Base-by-base conservation (phyloP, 2,888 invertebrate genomes). In the Thecophora atra region DNA sequence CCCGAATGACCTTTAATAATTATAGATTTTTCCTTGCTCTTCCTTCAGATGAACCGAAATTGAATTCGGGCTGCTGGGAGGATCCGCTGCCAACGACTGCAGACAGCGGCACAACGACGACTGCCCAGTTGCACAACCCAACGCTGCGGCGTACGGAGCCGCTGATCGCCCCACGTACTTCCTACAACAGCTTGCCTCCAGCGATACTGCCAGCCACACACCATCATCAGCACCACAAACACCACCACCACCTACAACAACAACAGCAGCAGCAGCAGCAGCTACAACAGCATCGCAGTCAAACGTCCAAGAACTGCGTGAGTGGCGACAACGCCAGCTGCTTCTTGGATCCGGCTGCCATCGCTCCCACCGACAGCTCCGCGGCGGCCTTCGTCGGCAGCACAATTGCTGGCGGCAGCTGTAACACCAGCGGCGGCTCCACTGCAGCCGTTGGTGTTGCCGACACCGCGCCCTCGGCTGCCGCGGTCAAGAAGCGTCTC, bases 61-160 rank as follows among this genome's bases (percentile, higher is more conserved):
- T 92, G 86, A 90, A 90, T 85, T 91, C 93, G 76, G 91, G 92
- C 86, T 91, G 92, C 84, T 93, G 93, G 93, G 93, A 94, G 88
- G 93, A 93, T 87, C 88, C 90, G 65, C 73, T 82, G 65, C 80
- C 82, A 58, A 6, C 75, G 77, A 76, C 72, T 28, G 63, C 30
- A 52, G 62, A 63, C 19, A n/a, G 37, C 74, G 81, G 80, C 58
- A 83, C 84, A 72, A 82, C 84, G 72, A 85, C 83, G 74, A 80
- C 81, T 77, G 85, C 86, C 54, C 86, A 85, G 77, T 74, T 86
- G 70, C 85, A 83, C 71, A 82, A 79, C 76, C 68, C 75, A 37
- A 72, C 81, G 79, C 86, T 88, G 79, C 77, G 80, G 66, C 79
- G 81, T 70, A 78, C 81, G 69, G 82, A 82, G 72, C 79, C 79